Conservation (phyloP, 2,113 vertebrate genomes). For the Calypte anna region DNA sequence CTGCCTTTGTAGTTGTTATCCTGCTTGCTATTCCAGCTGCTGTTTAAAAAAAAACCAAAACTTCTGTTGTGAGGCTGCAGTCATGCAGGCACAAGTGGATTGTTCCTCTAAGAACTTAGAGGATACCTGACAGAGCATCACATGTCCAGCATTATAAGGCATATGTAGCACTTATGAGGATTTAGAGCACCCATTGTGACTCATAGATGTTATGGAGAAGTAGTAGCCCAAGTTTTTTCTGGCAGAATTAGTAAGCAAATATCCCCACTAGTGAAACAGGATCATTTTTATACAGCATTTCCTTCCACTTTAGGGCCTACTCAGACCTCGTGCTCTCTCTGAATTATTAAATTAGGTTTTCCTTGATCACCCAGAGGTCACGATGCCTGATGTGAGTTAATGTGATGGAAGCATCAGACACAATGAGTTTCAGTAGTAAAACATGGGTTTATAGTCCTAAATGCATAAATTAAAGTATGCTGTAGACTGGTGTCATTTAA, state of each 20-base stretch:
- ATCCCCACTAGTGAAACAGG: background rate
- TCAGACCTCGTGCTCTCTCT: background rate
- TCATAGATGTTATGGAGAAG: background rate
- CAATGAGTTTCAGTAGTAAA: slow-evolving; percentile 70
- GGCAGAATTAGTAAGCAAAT: slow-evolving; percentile 39
- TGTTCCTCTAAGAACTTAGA: background rate
- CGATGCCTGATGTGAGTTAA: slow-evolving; percentile 63
- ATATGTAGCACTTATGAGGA: background rate
- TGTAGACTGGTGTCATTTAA: slow-evolving; percentile 57
- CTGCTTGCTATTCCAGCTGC: background rate
- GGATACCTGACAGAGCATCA: background rate
- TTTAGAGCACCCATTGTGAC: background rate
- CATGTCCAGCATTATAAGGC: background rate
- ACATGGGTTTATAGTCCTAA: slow-evolving; percentile 54
- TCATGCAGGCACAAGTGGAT: background rate
- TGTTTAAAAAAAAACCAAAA: background rate
- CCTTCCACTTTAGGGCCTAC: slow-evolving; percentile 26
- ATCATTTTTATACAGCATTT: slow-evolving; percentile 39
- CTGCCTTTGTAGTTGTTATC: background rate
- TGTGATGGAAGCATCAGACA: slow-evolving; percentile 67
- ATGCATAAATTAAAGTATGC: slow-evolving; percentile 50
- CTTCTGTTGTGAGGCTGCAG: background rate
- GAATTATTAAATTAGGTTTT: slow-evolving; percentile 72
- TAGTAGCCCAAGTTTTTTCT: background rate
- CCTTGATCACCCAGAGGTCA: slow-evolving; percentile 66